These are phyloP conservation scores for Sprattus sprattus DNA, from an alignment of 2,113 vertebrate genomes.

Conservation along the genomic window DNA sequence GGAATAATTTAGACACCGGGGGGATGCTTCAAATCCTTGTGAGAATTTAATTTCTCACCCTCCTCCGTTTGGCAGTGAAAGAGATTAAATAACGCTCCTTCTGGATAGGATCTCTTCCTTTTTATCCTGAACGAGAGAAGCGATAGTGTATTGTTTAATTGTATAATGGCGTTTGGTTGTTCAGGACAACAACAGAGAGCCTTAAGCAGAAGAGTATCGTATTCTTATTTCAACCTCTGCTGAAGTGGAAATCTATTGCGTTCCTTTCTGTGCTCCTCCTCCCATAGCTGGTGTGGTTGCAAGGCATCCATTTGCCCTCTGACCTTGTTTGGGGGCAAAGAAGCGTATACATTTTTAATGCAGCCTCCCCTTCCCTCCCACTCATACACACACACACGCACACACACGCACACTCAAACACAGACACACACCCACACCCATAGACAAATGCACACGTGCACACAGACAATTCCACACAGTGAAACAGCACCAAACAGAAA, in stretches of 20 bases:
- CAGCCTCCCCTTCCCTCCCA: constrained; percentile 40
- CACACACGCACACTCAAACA: constrained; percentile 36
- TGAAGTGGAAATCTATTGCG: neutral
- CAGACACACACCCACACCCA: constrained; percentile 16
- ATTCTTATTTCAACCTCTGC: neutral
- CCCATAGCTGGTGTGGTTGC: neutral
- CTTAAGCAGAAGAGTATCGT: neutral
- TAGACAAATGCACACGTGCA: constrained; percentile 2
- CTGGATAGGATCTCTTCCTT: neutral
- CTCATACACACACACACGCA: constrained; percentile 7
- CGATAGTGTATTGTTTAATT: neutral
- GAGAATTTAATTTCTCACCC: constrained; percentile 15
- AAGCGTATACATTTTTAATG: constrained; percentile 96
- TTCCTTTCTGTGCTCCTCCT: neutral
- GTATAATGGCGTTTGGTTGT: neutral
- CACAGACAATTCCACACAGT: constrained; percentile 81
- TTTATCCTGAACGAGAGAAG: neutral
- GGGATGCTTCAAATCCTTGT: constrained; percentile 19
- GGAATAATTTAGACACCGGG: constrained; percentile 14
- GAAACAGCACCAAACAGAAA: constrained; percentile 91
- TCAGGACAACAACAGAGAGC: neutral
- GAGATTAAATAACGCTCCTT: neutral
- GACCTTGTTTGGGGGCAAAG: constrained; percentile 85
- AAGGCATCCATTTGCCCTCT: constrained; percentile 58
- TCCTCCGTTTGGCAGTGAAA: neutral